Evolutionary conservation across 1,140 invertebrate species (phyloP), one percentile per base, ranked within the genome.

Genomic region (Cydia splendana): DNA sequence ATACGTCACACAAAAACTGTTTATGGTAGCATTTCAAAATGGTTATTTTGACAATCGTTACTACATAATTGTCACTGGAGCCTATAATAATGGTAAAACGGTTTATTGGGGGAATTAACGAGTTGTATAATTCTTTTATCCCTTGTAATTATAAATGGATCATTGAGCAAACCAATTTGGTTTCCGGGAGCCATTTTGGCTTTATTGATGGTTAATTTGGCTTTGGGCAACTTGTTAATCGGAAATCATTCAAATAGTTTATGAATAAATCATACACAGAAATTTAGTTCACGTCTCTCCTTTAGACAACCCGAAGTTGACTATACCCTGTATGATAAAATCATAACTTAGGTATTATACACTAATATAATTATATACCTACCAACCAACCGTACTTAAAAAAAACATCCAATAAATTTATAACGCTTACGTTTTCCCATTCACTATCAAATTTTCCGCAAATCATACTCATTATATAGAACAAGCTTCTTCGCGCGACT

Each of bases 101-200:
- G 9, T 71, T 38, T 38, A 71, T 34, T 18, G 30, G 30, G 12
- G n/a, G 30, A 51, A 51, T 15, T 51, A 75, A 75, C 45, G 74
- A 24, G 15, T 15, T 4, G 18, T 38, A 18, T 10, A 71, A 71
- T 10, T 42, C 67, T 71, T 71, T 71, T 71, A 38, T 71, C 9
- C 5, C 15, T 20, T 71, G 45, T 42, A 42, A 71, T 71, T 71
- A 38, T 71, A 38, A 42, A 79, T 76, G 80, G 45, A 62, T 76
- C 81, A 80, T 82, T 82, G 69, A 82, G 75, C 79, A 82, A 80
- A 53, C 76, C 62, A 79, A 82, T 82, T 78, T 71, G 67, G n/a
- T 18, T 45, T 42, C 38, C 30, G 67, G 34, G 67, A 42, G 57
- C 18, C 10, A 45, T 71, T 71, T n/a, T 9, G 67, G 67, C n/a